phyloP scores from a whole-genome alignment of 92 coral and sea anemone genomes.

The Porites cylindrica region DNA sequence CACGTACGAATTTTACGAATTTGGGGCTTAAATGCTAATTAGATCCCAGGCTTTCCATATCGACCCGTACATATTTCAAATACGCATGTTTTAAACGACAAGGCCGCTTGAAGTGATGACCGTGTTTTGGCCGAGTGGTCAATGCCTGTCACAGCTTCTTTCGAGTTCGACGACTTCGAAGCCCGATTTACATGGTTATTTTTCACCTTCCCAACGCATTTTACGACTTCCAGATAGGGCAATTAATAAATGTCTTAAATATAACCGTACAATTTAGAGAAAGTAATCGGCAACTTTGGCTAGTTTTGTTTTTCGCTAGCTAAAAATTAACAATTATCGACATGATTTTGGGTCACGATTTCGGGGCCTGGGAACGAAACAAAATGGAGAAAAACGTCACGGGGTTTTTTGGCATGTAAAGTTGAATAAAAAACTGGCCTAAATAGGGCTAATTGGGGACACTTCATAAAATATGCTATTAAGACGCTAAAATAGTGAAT shows the following conservation, averaged over 20 bases:
- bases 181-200: neutral
- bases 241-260: neutral
- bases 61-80: neutral
- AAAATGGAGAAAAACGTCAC: no score
- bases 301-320: neutral
- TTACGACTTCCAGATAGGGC: neutral
- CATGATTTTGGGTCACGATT: no score
- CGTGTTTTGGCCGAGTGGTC: neutral
- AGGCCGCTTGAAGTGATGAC: slow-evolving; percentile 7
- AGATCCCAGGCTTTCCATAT: neutral
- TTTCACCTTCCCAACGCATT: neutral
- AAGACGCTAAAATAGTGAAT: no score
- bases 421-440: no score
- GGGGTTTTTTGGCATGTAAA: no score
- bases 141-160: neutral
- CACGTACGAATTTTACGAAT: neutral
- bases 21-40: neutral
- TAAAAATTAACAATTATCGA: neutral
- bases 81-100: neutral
- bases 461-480: no score
- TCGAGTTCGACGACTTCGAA: neutral
- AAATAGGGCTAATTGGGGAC: no score
- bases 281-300: neutral
- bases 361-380: no score
- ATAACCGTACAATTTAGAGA: neutral